Evolutionary conservation across 2,888 invertebrate genomes (phyloP).

Genomic region (Oligia strigilis): DNA sequence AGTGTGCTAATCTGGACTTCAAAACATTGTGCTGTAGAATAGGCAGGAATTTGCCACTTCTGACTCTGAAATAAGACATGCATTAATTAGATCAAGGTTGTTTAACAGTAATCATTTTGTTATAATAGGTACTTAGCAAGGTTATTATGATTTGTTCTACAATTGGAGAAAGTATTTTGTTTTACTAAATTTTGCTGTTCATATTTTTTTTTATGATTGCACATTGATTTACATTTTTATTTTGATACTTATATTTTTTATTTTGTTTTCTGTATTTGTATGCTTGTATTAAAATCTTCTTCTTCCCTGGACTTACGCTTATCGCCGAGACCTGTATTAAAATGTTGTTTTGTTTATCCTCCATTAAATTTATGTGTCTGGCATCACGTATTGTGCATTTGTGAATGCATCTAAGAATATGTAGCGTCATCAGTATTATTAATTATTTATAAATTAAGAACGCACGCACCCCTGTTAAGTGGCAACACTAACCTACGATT

Average conservation of each 20-base stretch:
- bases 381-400: background rate
- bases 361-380: background rate
- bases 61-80: conserved; percentile 85
- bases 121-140: background rate
- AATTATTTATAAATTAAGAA: too few species aligned
- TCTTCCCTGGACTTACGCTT: too few species aligned
- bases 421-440: too few species aligned
- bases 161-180: background rate
- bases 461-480: too few species aligned
- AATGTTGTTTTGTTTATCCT: background rate
- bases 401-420: background rate
- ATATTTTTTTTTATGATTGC: too few species aligned
- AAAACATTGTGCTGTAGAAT: conserved; percentile 96
- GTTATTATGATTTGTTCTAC: background rate
- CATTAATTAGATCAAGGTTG: background rate
- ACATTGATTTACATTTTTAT: background rate
- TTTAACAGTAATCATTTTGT: background rate
- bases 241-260: background rate
- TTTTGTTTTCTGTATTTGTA: background rate
- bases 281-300: background rate
- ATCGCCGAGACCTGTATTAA: too few species aligned
- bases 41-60: conserved; percentile 93
- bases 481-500: too few species aligned
- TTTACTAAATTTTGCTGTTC: background rate
- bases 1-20: conserved; percentile 94